A percentile compares a stretch with the other conserved stretches of the same genome.
Evolutionary conservation across 2,888 invertebrate genomes (phyloP).

Genomic region (Dasysyrphus albostriatus): DNA sequence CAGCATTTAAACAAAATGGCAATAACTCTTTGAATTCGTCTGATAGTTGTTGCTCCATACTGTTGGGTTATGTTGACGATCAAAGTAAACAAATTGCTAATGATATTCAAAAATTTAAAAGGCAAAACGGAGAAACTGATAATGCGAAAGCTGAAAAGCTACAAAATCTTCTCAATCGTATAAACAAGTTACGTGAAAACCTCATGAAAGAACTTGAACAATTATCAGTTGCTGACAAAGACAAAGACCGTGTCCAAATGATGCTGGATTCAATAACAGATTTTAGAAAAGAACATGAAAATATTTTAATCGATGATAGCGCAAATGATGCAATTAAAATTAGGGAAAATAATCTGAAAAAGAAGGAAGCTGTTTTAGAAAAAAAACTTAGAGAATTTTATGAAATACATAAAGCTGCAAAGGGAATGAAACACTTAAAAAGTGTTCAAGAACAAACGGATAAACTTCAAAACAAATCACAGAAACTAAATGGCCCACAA

Average conservation of each 20-base stretch:
- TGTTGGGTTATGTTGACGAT: slow-evolving; percentile 81
- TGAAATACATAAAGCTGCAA: slow-evolving; percentile 74
- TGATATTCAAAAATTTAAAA: slow-evolving; percentile 79
- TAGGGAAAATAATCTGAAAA: slow-evolving; percentile 79
- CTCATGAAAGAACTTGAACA: slow-evolving; percentile 79
- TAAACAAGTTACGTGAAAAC: slow-evolving; percentile 80
- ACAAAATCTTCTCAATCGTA: slow-evolving; percentile 79
- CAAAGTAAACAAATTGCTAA: slow-evolving; percentile 80
- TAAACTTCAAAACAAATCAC: not conserved
- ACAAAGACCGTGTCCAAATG: slow-evolving; percentile 42
- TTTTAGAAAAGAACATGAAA: slow-evolving; percentile 79
- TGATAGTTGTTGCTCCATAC: slow-evolving; percentile 81
- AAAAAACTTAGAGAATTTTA: slow-evolving; percentile 78
- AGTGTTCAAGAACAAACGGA: not conserved
- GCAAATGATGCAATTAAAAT: slow-evolving; percentile 62
- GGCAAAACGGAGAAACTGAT: slow-evolving; percentile 61
- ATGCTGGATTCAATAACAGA: slow-evolving; percentile 78
- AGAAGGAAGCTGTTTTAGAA: slow-evolving; percentile 79
- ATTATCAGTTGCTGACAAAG: slow-evolving; percentile 64
- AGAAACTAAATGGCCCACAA: not conserved
- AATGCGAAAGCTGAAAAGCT: slow-evolving; percentile 78
- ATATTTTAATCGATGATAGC: slow-evolving; percentile 77
- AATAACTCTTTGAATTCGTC: slow-evolving; percentile 76
- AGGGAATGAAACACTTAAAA: not conserved
- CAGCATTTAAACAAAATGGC: slow-evolving; percentile 7